Conservation (phyloP, 2,113 vertebrate genomes). For the Callocephalon fimbriatum region DNA sequence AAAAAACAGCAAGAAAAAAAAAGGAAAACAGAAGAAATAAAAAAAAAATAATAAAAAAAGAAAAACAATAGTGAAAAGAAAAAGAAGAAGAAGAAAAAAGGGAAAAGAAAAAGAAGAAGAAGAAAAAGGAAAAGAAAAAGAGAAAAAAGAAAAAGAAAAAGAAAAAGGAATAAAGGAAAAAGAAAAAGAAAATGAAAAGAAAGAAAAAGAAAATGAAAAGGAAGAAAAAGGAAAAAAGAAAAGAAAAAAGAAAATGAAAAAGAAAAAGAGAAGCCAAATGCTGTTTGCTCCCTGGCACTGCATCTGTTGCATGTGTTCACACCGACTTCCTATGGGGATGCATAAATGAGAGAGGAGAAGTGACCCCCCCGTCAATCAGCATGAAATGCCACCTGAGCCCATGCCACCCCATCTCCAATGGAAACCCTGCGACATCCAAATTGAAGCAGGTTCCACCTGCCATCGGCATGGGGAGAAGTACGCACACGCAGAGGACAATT, state of each 20-base stretch:
- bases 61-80: too few species aligned
- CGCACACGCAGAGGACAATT: rapidly evolving
- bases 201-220: background rate
- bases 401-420: rapidly evolving
- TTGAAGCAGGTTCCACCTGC: background rate
- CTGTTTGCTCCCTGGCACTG: background rate
- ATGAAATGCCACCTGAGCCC: background rate
- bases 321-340: background rate
- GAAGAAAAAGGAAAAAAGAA: too few species aligned
- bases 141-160: rapidly evolving
- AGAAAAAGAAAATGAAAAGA: too few species aligned
- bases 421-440: background rate
- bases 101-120: background rate
- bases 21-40: background rate
- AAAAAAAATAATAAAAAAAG: too few species aligned
- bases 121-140: too few species aligned
- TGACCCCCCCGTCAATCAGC: too few species aligned
- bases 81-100: background rate
- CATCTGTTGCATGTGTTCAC: background rate
- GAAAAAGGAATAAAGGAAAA: too few species aligned
- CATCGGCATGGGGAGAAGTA: background rate
- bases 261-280: background rate
- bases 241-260: background rate
- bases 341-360: background rate
- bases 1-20: rapidly evolving